Evolutionary conservation across 2,797 vertebrate genomes (phyloP).

Genomic region (Acrossocheilus fasciatus): DNA sequence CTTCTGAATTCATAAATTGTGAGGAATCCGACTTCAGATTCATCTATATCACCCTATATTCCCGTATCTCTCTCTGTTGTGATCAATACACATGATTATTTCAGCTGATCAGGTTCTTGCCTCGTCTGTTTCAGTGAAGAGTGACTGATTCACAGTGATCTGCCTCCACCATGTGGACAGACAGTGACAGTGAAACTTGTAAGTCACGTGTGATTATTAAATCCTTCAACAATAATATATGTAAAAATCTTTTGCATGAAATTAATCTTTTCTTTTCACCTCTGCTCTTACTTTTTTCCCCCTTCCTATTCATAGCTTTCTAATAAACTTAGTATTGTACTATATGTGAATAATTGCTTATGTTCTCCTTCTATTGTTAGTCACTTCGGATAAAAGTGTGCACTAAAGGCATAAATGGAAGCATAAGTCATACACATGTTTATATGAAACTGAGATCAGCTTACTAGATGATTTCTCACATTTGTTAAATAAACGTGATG

Average conservation of each 20-base stretch:
- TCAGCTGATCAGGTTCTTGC: background rate
- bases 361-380: background rate
- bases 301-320: too few relatives aligned
- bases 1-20: background rate
- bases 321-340: background rate
- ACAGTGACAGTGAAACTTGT: background rate
- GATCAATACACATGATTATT: background rate
- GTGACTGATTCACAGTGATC: background rate
- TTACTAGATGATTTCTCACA: background rate
- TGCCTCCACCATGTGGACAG: background rate
- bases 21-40: too few relatives aligned
- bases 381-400: background rate
- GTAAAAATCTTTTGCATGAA: background rate
- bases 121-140: background rate
- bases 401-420: background rate
- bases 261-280: background rate
- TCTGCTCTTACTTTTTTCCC: background rate
- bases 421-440: background rate
- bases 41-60: background rate
- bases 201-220: background rate
- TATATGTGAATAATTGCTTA: background rate
- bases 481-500: background rate
- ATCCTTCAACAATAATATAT: background rate
- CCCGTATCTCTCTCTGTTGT: background rate
- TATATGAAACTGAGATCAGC: background rate